Base-by-base conservation (phyloP, 2,797 vertebrate species). In the Schizopygopsis pylzovi region DNA sequence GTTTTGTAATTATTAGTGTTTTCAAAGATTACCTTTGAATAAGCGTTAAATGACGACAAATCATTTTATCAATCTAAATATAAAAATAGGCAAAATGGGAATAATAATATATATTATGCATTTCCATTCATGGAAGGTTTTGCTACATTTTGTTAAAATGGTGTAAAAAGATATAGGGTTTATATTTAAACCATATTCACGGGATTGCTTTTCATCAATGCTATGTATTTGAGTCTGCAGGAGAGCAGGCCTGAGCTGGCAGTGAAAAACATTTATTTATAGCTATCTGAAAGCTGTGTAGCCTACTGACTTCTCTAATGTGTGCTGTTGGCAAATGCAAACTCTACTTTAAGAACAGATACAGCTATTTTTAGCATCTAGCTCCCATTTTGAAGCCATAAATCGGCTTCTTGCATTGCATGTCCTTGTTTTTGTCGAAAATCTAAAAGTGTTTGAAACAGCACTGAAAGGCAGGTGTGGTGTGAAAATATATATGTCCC, bases 181-280 rank as follows among this genome's bases (percentile, higher is more conserved):
- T 87, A 91, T 90, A 93, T 93, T 93, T 79, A 88, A 93, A 93
- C 90, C 91, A 85, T 63, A 81, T 67, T 92, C 87, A 89, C 86
- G 54, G 88, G 89, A 89, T 92, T 94, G 91, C 91, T 93, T 95
- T 94, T 94, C 92, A 94, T 94, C 93, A 92, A 80, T 87, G 86
- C 87, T 93, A 91, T 94, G 93, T 93, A 88, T 92, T 91, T 33
- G 49, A 91, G 92, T 89, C 90, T 82, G 83, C 83, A 89, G 37
- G 22, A 88, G 87, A 90, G 89, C 89, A 56, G 71, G 77, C 80
- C 81, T 33, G 54, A 83, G 77, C 80, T 90, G 56, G 79, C 77
- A 87, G 86, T 85, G 88, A 87, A 95, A 92, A 93, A 93, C 92
- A 91, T 95, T 94, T 95, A 95, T 95, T 95, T 95, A 94, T 95